Percentiles rank a stretch among this genome's conserved stretches.
phyloP scores from a whole-genome alignment of 2,888 invertebrate genomes.

The Chalcosyrphus nemorum region DNA sequence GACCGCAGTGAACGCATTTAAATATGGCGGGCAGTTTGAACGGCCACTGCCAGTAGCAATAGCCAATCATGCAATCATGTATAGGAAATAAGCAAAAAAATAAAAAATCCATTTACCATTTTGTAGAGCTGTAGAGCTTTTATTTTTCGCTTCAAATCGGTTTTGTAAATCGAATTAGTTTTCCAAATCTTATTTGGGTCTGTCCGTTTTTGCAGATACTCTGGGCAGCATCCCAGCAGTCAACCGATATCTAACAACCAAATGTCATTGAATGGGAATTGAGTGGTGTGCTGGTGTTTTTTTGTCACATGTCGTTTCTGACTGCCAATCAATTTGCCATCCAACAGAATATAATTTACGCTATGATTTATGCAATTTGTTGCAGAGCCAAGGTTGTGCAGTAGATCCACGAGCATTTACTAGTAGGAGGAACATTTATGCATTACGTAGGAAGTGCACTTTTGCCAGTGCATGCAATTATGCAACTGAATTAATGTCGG shows the following conservation, averaged over 20 bases:
- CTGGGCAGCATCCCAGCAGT: background rate
- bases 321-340: constrained; percentile 62
- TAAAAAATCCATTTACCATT: constrained; percentile 19
- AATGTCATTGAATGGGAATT: constrained; percentile 39
- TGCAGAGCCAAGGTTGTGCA: constrained; percentile 1
- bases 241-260: constrained; percentile 34
- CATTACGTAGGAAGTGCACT: constrained; percentile 46
- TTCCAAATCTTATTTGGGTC: constrained; percentile 47
- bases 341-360: constrained; percentile 57
- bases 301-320: background rate
- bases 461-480: constrained; percentile 47
- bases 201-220: constrained; percentile 13
- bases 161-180: constrained; percentile 57
- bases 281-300: background rate
- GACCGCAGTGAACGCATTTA: constrained; percentile 56
- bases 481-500: constrained; percentile 66
- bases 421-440: constrained; percentile 8
- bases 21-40: constrained; percentile 19
- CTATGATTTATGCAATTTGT: constrained; percentile 67
- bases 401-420: background rate
- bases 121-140: constrained; percentile 1
- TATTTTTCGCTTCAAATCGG: constrained; percentile 47
- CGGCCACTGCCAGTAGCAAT: background rate
- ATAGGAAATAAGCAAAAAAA: constrained; percentile 38
- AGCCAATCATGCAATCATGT: constrained; percentile 36